Percentiles rank a stretch among this genome's conserved stretches.
These are phyloP conservation scores for Poliocrania exsul DNA, from an alignment of 2,797 vertebrate genomes.

Conservation along the genomic window DNA sequence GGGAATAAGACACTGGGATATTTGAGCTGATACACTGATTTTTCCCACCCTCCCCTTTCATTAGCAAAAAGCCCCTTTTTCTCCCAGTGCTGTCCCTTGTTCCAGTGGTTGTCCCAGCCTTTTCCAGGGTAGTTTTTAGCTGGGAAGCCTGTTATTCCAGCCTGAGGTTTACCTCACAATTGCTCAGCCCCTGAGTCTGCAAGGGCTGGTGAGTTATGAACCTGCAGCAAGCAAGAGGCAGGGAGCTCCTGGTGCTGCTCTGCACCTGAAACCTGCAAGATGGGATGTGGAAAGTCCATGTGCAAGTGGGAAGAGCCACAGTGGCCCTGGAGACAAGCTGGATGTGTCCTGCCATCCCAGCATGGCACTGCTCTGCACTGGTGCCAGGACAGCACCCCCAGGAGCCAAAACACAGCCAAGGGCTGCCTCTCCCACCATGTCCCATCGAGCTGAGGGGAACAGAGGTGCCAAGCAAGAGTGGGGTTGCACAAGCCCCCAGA, in stretches of 20 bases:
- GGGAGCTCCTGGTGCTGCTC: not conserved
- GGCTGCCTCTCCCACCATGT: not conserved
- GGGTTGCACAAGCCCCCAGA: not conserved
- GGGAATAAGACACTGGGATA: fast-evolving
- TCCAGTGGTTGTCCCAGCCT: not conserved
- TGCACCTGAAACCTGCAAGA: fast-evolving
- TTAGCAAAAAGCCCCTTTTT: not conserved
- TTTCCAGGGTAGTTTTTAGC: not conserved
- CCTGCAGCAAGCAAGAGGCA: fast-evolving
- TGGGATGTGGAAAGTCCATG: not conserved
- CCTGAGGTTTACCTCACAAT: not conserved
- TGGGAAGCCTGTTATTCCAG: not conserved
- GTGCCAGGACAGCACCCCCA: not conserved
- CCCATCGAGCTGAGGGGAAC: fast-evolving
- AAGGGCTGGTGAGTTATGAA: fast-evolving
- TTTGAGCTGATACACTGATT: not conserved
- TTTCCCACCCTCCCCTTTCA: not conserved
- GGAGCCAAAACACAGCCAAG: not conserved
- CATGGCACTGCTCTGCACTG: fast-evolving
- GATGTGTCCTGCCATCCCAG: not conserved
- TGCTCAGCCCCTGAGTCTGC: not conserved
- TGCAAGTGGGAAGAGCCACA: not conserved
- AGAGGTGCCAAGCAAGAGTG: not conserved
- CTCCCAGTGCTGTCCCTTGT: not conserved
- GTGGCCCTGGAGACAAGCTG: not conserved